Conservation (phyloP, 2,113 vertebrate genomes). For the Austrofundulus limnaeus region DNA sequence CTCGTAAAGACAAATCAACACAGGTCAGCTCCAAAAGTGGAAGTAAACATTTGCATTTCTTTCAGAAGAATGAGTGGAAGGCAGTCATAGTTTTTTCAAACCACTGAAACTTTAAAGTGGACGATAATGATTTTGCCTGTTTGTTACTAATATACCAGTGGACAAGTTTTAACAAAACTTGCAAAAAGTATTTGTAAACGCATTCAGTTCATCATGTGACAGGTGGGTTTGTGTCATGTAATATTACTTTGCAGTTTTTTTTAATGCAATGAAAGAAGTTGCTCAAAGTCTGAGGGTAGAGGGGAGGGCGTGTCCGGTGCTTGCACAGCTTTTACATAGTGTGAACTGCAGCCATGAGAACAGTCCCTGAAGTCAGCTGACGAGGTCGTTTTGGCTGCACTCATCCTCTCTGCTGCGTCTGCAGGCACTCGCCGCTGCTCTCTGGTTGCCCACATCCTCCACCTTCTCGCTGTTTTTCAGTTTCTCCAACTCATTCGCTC, state of each 20-base stretch:
- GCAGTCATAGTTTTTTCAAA: neutral
- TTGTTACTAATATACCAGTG: too few species aligned
- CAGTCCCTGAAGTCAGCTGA: conserved; percentile 61
- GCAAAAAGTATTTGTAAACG: too few species aligned
- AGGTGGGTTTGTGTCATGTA: neutral
- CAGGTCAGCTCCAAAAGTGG: conserved; percentile 79
- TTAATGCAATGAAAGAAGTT: conserved; percentile 20
- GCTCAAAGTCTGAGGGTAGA: neutral
- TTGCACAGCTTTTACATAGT: conserved; percentile 46
- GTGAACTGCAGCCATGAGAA: conserved; percentile 65
- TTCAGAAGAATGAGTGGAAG: conserved; percentile 24
- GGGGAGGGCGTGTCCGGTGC: conserved; percentile 39
- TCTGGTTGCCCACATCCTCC: conserved; percentile 65
- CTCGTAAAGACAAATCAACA: conserved; percentile 86
- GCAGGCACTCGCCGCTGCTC: conserved; percentile 54
- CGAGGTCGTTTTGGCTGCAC: conserved; percentile 58
- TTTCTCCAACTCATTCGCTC: conserved; percentile 48
- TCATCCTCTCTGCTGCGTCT: conserved; percentile 57
- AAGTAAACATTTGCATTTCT: conserved; percentile 3
- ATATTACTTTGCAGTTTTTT: conserved; percentile 17
- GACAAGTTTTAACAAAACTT: too few species aligned
- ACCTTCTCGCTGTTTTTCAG: conserved; percentile 48
- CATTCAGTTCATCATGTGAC: too few species aligned
- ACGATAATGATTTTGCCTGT: too few species aligned
- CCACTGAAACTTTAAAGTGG: too few species aligned